Conservation (phyloP, 92 coral and sea anemone genomes). For the Meandrina meandrites region DNA sequence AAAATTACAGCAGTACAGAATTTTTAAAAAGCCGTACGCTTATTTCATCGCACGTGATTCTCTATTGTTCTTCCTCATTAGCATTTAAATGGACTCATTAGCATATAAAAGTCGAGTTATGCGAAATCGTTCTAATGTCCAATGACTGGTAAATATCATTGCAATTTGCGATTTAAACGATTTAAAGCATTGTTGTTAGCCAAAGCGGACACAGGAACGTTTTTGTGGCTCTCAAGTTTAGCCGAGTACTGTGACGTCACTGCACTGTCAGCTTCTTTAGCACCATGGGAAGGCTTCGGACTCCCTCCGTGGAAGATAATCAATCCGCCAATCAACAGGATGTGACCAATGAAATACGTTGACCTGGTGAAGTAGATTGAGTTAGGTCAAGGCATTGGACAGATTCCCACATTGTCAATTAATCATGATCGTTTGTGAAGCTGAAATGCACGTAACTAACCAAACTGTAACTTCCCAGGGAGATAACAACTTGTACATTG, state of each 20-base stretch:
- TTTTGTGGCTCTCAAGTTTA: neutral
- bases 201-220: neutral
- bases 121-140: too few species aligned
- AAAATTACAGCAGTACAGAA: too few species aligned
- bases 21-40: too few species aligned
- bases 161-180: neutral
- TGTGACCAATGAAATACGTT: conserved; percentile 79
- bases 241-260: conserved; percentile 7
- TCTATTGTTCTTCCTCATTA: too few species aligned
- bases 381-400: neutral
- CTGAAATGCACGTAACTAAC: too few species aligned
- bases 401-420: neutral
- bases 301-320: conserved; percentile 11
- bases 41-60: too few species aligned
- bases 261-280: neutral
- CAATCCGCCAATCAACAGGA: conserved; percentile 41
- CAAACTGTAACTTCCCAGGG: too few species aligned
- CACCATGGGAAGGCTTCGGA: conserved; percentile 16
- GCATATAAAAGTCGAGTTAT: too few species aligned
- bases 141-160: neutral
- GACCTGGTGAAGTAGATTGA: conserved; percentile 54
- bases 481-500: too few species aligned
- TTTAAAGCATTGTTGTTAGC: conserved; percentile 23
- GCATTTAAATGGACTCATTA: too few species aligned
- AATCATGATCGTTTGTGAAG: neutral